Evolutionary conservation across 2,797 vertebrate species (phyloP).

Genomic region (Halcyon leucocephala): DNA sequence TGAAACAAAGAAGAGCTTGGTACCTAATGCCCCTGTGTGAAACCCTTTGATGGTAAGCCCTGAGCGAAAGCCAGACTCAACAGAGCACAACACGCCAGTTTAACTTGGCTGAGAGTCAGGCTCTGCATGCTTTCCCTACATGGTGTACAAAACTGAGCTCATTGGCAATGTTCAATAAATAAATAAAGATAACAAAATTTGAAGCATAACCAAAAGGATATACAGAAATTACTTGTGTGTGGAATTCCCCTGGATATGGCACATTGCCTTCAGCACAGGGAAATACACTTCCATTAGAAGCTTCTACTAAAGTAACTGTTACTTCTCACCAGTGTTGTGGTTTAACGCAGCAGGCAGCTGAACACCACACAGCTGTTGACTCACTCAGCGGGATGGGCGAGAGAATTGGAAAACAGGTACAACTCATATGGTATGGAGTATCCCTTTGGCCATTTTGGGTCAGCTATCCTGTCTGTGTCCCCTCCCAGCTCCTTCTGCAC

Average conservation of each 20-base stretch:
- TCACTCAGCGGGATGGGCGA: not conserved
- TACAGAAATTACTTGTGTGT: not conserved
- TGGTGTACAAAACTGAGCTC: not conserved
- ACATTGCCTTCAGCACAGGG: not conserved
- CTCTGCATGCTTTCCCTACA: not conserved
- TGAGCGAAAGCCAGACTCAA: not conserved
- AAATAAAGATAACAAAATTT: constrained; percentile 10
- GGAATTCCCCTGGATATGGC: not conserved
- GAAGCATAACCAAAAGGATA: constrained; percentile 1
- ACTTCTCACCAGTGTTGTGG: not conserved
- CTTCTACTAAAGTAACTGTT: not conserved
- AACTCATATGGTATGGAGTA: not conserved
- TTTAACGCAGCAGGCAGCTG: not conserved
- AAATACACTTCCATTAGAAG: not conserved
- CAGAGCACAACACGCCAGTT: not conserved
- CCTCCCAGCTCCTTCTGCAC: not conserved
- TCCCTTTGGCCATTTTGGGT: not conserved
- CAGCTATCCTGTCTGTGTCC: not conserved
- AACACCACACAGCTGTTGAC: not conserved
- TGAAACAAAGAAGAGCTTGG: not conserved
- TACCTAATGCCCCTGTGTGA: not conserved
- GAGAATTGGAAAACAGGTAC: not conserved
- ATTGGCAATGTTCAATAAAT: constrained; percentile 1
- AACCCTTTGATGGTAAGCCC: constrained; percentile 2
- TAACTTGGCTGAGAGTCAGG: constrained; percentile 20